Base-by-base conservation (phyloP, 2,888 invertebrate genomes). In the Chymomyza fuscimana region DNA sequence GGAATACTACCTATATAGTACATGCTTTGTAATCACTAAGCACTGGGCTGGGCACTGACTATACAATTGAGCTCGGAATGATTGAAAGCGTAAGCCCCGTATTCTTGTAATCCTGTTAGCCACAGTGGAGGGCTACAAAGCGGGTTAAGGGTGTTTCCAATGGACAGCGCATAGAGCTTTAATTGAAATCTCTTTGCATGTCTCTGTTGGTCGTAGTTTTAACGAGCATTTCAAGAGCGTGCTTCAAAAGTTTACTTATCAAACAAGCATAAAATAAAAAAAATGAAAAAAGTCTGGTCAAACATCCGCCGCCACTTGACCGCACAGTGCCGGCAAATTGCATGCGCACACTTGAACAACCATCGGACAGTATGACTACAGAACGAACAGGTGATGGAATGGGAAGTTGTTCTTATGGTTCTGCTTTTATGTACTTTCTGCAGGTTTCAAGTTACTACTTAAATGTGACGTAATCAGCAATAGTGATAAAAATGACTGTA, bases 201-300 rank as follows among this genome's bases (percentile, higher is more conserved):
- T 79, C 69, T 80, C 69, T 60, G 78, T 74, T 72, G 79, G 58
- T 16, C 52, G 16, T n/a, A 16, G 19, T 54, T 54, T 54, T 54
- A 12, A 46, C 40, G 64, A 36, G 67, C 83, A 87, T 80, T 85
- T 78, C 59, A 67, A 87, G 87, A 80, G 86, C 87, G 83, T 83
- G 87, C 87, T 75, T 76, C 73, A 81, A 54, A 70, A 69, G 63
- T 74, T 70, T 22, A 58, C 16, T 46, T 46, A 46, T 46, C 40
- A 46, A 46, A 46, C 40, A 46, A 46, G 40, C 40, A 46, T 46
- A 46, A 46, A 46, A n/a, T n/a, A n/a, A 46, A 46, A 46, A 46
- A 12, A 4, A 12, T 2, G 40, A 46, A 46, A 46, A 46, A 46
- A 46, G 40, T 46, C 40, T 46, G 40, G 40, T 46, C 40, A 46